Evolutionary conservation across 1,140 invertebrate genomes (phyloP).

Genomic region (Heliconius hermathena): DNA sequence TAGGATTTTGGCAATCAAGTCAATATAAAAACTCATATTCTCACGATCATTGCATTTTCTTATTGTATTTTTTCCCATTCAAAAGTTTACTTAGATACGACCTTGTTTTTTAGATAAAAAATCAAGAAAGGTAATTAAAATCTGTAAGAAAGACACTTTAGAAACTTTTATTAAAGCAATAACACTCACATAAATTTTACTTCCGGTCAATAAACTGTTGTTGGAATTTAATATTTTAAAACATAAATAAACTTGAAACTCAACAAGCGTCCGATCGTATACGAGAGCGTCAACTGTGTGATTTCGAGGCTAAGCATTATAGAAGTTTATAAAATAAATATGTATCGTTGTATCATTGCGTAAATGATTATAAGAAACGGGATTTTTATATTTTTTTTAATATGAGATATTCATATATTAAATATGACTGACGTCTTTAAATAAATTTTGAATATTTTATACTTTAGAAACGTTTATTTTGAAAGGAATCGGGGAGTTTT

Average conservation of each 20-base stretch:
- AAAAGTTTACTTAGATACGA: neutral
- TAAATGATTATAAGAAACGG: neutral
- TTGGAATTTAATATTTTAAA: neutral
- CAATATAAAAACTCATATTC: neutral
- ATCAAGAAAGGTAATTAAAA: neutral
- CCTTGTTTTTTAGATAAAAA: neutral
- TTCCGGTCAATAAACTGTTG: neutral
- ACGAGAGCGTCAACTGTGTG: constrained; percentile 1
- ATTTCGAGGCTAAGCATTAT: neutral
- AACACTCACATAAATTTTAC: neutral
- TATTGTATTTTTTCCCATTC: neutral
- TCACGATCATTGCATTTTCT: neutral
- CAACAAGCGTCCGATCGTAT: neutral
- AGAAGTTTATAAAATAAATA: neutral
- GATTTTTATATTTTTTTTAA: neutral
- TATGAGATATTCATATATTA: neutral
- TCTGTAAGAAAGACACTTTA: neutral
- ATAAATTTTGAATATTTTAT: neutral
- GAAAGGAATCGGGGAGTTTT: neutral
- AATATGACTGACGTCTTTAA: neutral
- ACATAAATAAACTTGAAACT: neutral
- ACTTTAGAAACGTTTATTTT: neutral
- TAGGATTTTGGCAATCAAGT: neutral
- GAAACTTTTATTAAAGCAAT: neutral
- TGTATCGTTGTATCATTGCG: neutral